Base-by-base conservation (phyloP, 2,888 invertebrate species). In the Tromatobia lineatoria region DNA sequence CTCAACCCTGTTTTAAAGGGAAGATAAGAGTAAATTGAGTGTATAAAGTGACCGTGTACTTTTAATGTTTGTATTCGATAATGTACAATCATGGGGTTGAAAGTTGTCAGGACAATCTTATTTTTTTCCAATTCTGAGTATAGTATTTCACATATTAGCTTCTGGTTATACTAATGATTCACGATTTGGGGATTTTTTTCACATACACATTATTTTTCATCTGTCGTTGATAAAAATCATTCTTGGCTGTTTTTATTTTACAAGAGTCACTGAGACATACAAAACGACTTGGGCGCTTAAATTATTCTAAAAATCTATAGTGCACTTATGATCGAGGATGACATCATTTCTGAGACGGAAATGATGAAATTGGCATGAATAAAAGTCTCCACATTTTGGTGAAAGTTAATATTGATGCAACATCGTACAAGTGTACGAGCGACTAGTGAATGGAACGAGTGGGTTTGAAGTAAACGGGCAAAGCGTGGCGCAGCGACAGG, bases 401-500 rank as follows among this genome's bases (percentile, higher is more conserved):
- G 2, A 7, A 23, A 45, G 47, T 25, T 29, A n/a, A n/a, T n/a
- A n/a, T n/a, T 29, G 29, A 29, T 29, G 29, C 29, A 29, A 29
- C 4, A 29, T 2, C 29, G 18, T 20, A 20, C 23, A 29, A 25
- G 23, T 20, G 23, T 23, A 15, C 38, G 42, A 71, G 20, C 57
- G n/a, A n/a, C 3, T 20, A 18, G 25, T n/a, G 34, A 74, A 75
- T n/a, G 20, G 25, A 23, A 11, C 7, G 13, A 29, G 11, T 25
- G 29, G 52, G 50, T 67, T 34, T 11, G 54, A 69, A 80, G 59
- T 70, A 69, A 70, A 67, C 13, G 20, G 25, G 29, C 10, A 34
- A 3, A 57, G n/a, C 47, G 69, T 20, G 38, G 18, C 8, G 71
- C 38, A 79, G 71, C 64, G 38, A 80, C 50, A 80, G 61, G 75